These are phyloP conservation scores for Vandiemenella viatica DNA, from an alignment of 2,888 invertebrate genomes.

Conservation along the genomic window DNA sequence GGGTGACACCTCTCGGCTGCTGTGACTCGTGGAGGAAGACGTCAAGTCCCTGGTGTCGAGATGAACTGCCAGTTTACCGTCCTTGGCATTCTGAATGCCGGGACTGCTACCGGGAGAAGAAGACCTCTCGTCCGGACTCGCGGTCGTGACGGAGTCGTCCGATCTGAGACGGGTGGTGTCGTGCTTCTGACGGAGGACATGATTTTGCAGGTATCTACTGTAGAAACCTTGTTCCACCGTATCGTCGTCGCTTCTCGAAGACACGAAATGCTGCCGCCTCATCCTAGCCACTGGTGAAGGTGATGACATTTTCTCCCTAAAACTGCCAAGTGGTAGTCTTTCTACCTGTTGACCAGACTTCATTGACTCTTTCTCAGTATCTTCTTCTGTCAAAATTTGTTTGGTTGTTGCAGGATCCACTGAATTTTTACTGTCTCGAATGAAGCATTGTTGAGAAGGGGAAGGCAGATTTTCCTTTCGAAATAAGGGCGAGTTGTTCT, in stretches of 20 bases:
- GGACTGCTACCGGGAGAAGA: background rate
- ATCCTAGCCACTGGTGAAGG: background rate
- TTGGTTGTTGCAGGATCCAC: background rate
- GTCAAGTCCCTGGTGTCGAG: background rate
- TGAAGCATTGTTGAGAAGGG: background rate
- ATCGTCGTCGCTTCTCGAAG: background rate
- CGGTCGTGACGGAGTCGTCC: background rate
- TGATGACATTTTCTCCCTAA: too few relatives aligned
- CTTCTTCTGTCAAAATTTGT: background rate
- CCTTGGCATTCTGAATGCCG: too few relatives aligned
- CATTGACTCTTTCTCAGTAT: background rate
- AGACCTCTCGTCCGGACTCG: background rate
- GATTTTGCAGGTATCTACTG: background rate
- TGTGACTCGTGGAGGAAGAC: background rate
- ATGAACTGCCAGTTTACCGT: background rate
- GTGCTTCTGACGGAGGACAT: background rate
- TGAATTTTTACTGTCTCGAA: background rate
- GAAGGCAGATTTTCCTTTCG: background rate
- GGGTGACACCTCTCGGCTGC: constrained; percentile 1
- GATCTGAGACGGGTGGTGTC: background rate
- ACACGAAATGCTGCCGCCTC: background rate
- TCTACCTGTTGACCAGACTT: background rate
- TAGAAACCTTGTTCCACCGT: background rate
- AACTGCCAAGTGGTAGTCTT: too few relatives aligned
- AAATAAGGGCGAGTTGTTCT: constrained; percentile 3